Evolutionary conservation across 2,888 invertebrate genomes (phyloP).

Genomic region (Sialis fuliginosa): DNA sequence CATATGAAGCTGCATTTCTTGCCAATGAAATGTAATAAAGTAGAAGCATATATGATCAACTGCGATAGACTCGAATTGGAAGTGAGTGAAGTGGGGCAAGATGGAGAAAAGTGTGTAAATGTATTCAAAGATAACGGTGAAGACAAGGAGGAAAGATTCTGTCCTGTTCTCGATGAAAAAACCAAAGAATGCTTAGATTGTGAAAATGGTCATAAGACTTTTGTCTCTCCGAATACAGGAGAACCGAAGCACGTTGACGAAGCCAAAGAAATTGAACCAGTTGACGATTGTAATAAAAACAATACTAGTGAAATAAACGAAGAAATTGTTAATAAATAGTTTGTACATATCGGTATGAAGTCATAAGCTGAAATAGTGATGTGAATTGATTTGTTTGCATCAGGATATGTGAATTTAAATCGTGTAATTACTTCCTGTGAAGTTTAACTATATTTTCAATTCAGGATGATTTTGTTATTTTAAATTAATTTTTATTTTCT

Average conservation of each 20-base stretch:
- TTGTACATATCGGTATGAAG: no score
- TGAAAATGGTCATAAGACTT: slow-evolving; percentile 9
- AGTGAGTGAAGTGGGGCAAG: slow-evolving; percentile 27
- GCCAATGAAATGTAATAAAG: slow-evolving; percentile 32
- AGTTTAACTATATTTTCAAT: no score
- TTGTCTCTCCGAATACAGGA: slow-evolving; percentile 2
- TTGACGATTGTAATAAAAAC: no score
- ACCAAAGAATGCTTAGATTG: slow-evolving; percentile 4
- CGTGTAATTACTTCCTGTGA: no score
- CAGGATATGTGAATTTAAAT: no score
- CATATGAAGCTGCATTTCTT: slow-evolving; percentile 65
- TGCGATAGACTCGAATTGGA: slow-evolving; percentile 39
- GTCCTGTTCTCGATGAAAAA: background rate
- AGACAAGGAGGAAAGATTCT: background rate
- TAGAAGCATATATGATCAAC: slow-evolving; percentile 38
- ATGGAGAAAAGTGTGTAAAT: background rate
- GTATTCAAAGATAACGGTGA: background rate
- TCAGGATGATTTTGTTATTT: no score
- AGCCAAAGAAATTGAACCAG: background rate
- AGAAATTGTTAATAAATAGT: no score
- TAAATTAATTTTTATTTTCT: no score
- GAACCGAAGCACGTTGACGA: slow-evolving; percentile 1
- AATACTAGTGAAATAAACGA: no score
- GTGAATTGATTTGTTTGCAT: no score
- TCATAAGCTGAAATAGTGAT: no score